phyloP scores from a whole-genome alignment of 2,888 invertebrate genomes.

The Lasioglossum oenotherae region DNA sequence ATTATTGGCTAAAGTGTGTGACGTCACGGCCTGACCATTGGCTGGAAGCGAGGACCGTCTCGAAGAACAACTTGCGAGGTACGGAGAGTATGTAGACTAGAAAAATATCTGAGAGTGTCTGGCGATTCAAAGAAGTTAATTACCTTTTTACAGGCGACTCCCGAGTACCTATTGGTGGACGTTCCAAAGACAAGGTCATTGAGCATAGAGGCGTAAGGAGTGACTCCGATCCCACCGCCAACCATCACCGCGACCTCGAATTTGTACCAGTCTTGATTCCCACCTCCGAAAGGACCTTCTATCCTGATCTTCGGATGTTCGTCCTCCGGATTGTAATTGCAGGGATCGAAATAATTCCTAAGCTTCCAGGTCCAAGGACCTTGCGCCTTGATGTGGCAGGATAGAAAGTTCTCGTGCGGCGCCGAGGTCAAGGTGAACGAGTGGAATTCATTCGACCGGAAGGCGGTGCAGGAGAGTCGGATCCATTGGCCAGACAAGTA shows the following conservation, averaged over 20 bases:
- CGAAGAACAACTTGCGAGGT: too few relatives aligned
- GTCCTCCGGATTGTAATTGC: constrained; percentile 94
- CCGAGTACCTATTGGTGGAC: constrained; percentile 97
- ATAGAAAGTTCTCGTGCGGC: constrained; percentile 97
- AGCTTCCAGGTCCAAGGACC: constrained; percentile 99
- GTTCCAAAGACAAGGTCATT: constrained; percentile 98
- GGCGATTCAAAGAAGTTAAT: neutral
- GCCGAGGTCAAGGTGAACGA: constrained; percentile 98
- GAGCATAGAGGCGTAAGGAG: constrained; percentile 98
- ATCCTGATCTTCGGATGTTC: constrained; percentile 93
- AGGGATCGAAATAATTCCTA: constrained; percentile 96
- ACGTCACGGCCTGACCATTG: too few relatives aligned
- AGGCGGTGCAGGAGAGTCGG: constrained; percentile 95
- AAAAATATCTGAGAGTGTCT: too few relatives aligned
- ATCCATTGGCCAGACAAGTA: constrained; percentile 98
- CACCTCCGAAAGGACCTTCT: constrained; percentile 98
- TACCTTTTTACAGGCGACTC: constrained; percentile 98
- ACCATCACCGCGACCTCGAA: constrained; percentile 99
- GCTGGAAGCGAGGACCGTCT: too few relatives aligned
- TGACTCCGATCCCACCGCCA: constrained; percentile 98
- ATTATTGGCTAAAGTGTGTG: too few relatives aligned
- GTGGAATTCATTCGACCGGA: constrained; percentile 95
- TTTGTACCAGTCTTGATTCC: constrained; percentile 99
- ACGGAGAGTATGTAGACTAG: too few relatives aligned
- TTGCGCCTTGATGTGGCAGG: constrained; percentile 96